Percentiles rank a stretch among this genome's conserved stretches.
phyloP scores from a whole-genome alignment of 2,888 invertebrate genomes.

The Hypolimnas misippus region DNA sequence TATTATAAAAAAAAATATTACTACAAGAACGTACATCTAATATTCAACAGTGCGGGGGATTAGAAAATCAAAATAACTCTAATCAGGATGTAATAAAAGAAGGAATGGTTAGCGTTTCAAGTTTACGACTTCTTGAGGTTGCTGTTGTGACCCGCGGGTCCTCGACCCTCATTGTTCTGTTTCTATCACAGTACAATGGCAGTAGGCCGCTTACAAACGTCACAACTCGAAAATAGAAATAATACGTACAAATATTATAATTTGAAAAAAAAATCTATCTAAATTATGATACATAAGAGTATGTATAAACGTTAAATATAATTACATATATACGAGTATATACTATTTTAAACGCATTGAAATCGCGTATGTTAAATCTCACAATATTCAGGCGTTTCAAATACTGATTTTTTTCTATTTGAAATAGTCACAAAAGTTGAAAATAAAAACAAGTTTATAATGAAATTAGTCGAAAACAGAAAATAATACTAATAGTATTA shows the following conservation, averaged over 20 bases:
- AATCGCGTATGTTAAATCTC: too few species aligned
- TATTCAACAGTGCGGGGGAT: background rate
- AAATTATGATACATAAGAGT: background rate
- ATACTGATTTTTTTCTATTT: too few species aligned
- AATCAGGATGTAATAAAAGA: constrained; percentile 34
- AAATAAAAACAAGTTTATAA: too few species aligned
- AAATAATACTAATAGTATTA: background rate
- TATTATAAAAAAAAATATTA: background rate
- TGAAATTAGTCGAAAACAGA: background rate
- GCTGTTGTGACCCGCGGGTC: constrained; percentile 71
- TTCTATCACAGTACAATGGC: constrained; percentile 73
- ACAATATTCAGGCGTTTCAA: too few species aligned
- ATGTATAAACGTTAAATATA: too few species aligned
- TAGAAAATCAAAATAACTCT: constrained; percentile 12
- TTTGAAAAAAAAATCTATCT: background rate
- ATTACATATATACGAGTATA: too few species aligned
- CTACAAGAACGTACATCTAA: background rate
- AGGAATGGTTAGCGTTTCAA: constrained; percentile 39
- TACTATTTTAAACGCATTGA: too few species aligned
- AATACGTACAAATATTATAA: background rate
- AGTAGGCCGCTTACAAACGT: constrained; percentile 40
- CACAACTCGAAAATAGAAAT: constrained; percentile 6
- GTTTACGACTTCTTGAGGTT: constrained; percentile 49
- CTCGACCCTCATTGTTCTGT: constrained; percentile 78
- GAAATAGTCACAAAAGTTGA: too few species aligned